Evolutionary conservation across 2,113 vertebrate genomes (phyloP).

Genomic region (Cyprinus carpio): DNA sequence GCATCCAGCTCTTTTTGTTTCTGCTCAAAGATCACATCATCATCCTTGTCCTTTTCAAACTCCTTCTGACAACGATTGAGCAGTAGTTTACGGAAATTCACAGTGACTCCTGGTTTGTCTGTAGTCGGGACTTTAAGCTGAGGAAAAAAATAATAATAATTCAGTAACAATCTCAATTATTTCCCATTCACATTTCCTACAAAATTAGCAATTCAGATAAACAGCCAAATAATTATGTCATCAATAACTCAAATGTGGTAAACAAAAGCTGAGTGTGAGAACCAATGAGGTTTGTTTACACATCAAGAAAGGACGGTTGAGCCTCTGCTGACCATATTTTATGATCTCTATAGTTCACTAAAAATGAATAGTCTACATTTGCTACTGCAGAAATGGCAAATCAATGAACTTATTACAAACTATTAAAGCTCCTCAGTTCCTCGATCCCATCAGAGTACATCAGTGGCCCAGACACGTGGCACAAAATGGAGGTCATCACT

Average conservation of each 20-base stretch:
- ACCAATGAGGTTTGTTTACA: background rate
- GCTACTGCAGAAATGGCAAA: too few relatives aligned
- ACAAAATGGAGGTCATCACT: background rate
- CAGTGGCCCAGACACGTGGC: conserved; percentile 25
- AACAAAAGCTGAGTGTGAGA: background rate
- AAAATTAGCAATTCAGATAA: too few relatives aligned
- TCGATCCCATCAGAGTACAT: background rate
- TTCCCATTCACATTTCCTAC: too few relatives aligned
- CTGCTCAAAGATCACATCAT: conserved; percentile 93
- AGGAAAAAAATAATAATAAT: conserved; percentile 29
- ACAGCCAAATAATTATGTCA: background rate
- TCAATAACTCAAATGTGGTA: background rate
- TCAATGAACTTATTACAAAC: too few relatives aligned
- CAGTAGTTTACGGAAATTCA: conserved; percentile 95
- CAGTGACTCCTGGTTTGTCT: conserved; percentile 88
- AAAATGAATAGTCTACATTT: too few relatives aligned
- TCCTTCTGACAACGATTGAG: conserved; percentile 98
- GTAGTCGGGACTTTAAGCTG: conserved; percentile 93
- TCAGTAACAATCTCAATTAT: too few relatives aligned
- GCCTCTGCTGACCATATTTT: too few relatives aligned
- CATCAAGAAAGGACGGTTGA: too few relatives aligned
- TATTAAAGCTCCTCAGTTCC: too few relatives aligned
- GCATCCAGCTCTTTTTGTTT: conserved; percentile 95
- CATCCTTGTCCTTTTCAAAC: conserved; percentile 97
- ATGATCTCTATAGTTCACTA: too few relatives aligned